Base-by-base conservation (phyloP, 2,797 vertebrate species). In the Myiotriccus ornatus region DNA sequence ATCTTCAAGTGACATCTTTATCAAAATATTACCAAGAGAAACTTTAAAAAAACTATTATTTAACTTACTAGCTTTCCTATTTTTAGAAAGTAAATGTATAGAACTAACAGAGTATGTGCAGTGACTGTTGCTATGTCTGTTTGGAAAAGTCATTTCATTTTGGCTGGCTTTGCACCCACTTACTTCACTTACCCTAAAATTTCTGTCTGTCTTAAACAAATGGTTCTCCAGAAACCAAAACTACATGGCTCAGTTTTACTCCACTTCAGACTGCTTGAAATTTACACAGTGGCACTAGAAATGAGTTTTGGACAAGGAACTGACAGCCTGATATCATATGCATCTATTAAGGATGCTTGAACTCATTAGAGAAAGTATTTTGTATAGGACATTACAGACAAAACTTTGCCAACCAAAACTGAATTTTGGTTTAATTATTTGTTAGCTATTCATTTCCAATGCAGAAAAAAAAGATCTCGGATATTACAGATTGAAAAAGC, bases 21-120 rank as follows among this genome's bases (percentile, higher is more conserved):
- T 80, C 75, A 85, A 96, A 95, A 91, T 92, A 91, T 91, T 95
- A 22, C 41, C n/a, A 77, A 52, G 19, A 69, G 63, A 67, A 89
- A 86, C 55, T 63, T 94, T 28, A 1, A 81, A 60, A 93, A 95
- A 76, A 28, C 16, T 67, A 69, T 67, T 82, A 56, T 92, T 95
- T 87, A 60, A 85, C 71, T 71, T 89, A 19, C 34, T 77, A 50
- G 49, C 14, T 83, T 80, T 80, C 30, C n/a, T 75, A 71, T 87
- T 91, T 94, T 91, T 84, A 68, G 69, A 68, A 96, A 83, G 68
- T 14, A 80, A 80, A 93, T 94, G 67, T 90, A 57, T 79, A 87
- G 63, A 92, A 89, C 52, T n/a, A 71, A 85, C 32, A 56, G 80
- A 71, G 69, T 92, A 35, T 80, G 32, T 75, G 75, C 59, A 87